phyloP scores from a whole-genome alignment of 2,113 vertebrate species.

The Misgurnus anguillicaudatus region DNA sequence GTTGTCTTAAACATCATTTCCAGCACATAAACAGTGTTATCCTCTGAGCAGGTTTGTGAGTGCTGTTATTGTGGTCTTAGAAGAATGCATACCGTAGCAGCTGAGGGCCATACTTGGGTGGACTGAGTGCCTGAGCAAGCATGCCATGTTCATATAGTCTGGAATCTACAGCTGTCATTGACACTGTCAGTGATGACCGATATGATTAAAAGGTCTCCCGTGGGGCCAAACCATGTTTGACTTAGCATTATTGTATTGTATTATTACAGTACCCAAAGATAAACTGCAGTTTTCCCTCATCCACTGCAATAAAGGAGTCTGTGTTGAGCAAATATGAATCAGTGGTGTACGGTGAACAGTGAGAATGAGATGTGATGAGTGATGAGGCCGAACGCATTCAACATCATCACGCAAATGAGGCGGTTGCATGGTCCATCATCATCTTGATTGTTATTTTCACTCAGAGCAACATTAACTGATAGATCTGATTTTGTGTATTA shows the following conservation, averaged over 20 bases:
- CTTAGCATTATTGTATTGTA: too few species aligned
- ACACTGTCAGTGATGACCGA: conserved; percentile 46
- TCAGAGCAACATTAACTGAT: background rate
- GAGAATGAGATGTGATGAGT: conserved; percentile 16
- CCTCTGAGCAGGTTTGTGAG: conserved; percentile 53
- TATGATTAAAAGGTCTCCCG: background rate
- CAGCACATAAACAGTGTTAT: conserved; percentile 55
- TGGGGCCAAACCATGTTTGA: background rate
- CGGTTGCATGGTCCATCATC: conserved; percentile 34
- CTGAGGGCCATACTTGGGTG: conserved; percentile 46
- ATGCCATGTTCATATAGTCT: conserved; percentile 30
- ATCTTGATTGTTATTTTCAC: conserved; percentile 20
- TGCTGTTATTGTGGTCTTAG: conserved; percentile 39
- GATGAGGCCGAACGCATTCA: conserved; percentile 38
- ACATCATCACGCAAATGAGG: conserved; percentile 25
- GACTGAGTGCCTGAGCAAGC: conserved; percentile 34
- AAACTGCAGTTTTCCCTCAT: background rate
- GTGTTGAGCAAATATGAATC: conserved; percentile 11
- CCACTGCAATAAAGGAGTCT: conserved; percentile 23
- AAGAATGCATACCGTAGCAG: conserved; percentile 45
- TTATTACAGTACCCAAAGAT: background rate
- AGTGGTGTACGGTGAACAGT: conserved; percentile 25
- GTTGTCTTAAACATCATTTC: conserved; percentile 45
- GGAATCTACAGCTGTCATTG: conserved; percentile 60
- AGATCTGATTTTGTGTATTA: background rate